Evolutionary conservation across 1,140 invertebrate genomes (phyloP).

Genomic region (Heterodera carotae): DNA sequence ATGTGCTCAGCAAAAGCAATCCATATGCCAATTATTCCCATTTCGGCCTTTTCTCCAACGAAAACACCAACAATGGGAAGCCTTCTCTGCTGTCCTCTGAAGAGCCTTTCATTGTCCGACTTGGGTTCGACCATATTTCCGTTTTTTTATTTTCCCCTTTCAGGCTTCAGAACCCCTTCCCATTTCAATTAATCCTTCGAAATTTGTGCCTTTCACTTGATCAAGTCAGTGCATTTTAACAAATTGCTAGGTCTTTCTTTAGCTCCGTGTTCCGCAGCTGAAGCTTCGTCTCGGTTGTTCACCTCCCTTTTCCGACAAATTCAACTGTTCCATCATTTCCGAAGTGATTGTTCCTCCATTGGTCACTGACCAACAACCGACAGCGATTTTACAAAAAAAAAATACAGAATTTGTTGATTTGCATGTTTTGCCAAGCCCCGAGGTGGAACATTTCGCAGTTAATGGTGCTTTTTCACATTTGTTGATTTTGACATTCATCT

Average conservation of each 20-base stretch:
- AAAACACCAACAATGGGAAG: not conserved
- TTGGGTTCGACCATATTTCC: not conserved
- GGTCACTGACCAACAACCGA: not conserved
- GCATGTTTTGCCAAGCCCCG: not conserved
- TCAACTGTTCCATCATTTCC: not conserved
- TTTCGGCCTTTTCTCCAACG: conserved; percentile 11
- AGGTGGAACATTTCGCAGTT: not conserved
- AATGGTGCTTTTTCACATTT: not conserved
- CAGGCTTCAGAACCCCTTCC: conserved; percentile 2
- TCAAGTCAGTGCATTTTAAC: not conserved
- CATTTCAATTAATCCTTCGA: not conserved
- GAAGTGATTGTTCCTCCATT: not conserved
- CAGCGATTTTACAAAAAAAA: not conserved
- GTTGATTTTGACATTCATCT: not conserved
- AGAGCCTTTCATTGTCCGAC: conserved; percentile 1
- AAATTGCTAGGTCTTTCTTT: no score
- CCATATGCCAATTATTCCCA: not conserved
- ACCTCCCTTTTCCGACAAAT: not conserved
- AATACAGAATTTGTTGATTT: not conserved
- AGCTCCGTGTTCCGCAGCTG: not conserved
- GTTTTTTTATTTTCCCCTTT: not conserved
- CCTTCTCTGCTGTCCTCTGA: not conserved
- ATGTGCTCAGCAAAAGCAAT: not conserved
- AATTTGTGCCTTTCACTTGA: conserved; percentile 9
- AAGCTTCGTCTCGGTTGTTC: not conserved